Evolutionary conservation across 2,888 invertebrate species (phyloP), one percentile per base, ranked within the genome.

Genomic region (Perdita meconis): DNA sequence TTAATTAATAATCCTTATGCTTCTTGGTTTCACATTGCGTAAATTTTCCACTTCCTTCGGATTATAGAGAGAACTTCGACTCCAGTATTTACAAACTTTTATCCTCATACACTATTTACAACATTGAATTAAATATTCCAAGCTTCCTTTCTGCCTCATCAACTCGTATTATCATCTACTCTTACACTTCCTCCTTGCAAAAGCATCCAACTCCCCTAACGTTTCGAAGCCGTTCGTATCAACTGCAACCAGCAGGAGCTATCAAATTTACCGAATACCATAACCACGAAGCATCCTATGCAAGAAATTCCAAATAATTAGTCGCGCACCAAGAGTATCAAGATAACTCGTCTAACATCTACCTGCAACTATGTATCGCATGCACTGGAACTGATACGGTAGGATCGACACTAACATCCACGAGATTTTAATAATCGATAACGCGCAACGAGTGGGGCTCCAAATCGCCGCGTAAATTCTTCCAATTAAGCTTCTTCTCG

Each of bases 391-490:
- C 50, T 36, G 26, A 69, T 55, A 16, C 38, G 44, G 59, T 69
- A 60, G 59, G 59, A 72, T 72, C 53, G 26, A 69, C 56, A 57
- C 36, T 26, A 59, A 72, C 30, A 60, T 68, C 22, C 30, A 38
- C 30, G 30, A 68, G 68, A 72, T 60, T 44, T 22, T 53, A 19
- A 59, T 68, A 12, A 72, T 53, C 53, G 71, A 42, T 44, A 72
- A 53, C 53, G 26, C 19, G 59, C 53, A 44, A 68, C n/a, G 26
- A 68, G 44, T 36, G 26, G 22, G 1, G 42, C 22, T 68, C 22
- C 36, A 60, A 55, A 68, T 72, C 36, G 19, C 30, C 50, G 26
- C 38, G 68, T 60, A 72, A 72, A 69, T 38, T 69, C 53, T 69
- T 44, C 53, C 69, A 69, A 72, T 72, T 72, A 71, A 67, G 53